Percentiles rank a stretch among this genome's conserved stretches.
Evolutionary conservation across 2,797 vertebrate genomes (phyloP).

Genomic region (Tolypeutes matacus): DNA sequence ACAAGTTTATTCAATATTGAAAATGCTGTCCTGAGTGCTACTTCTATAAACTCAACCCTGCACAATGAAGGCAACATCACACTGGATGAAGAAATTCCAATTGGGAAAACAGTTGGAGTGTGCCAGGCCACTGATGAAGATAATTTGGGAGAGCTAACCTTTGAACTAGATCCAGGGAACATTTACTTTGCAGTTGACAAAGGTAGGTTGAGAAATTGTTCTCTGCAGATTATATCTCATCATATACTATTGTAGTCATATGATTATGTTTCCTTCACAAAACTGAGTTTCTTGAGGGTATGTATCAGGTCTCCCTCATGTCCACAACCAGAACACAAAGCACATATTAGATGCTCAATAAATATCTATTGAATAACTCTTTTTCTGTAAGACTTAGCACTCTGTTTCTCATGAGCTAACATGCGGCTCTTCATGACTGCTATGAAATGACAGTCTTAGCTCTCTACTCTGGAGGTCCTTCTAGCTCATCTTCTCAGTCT

Average conservation of each 20-base stretch:
- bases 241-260: neutral
- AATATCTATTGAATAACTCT: neutral
- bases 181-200: slow-evolving; percentile 80
- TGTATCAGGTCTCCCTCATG: neutral
- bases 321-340: neutral
- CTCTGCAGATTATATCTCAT: neutral
- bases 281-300: neutral
- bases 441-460: neutral
- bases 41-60: slow-evolving; percentile 65
- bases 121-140: slow-evolving; percentile 78
- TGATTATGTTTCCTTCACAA: neutral
- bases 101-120: slow-evolving; percentile 65
- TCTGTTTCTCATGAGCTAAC: neutral
- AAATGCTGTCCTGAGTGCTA: slow-evolving; percentile 43
- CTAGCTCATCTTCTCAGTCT: neutral
- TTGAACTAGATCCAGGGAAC: slow-evolving; percentile 72
- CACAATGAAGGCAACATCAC: slow-evolving; percentile 48
- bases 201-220: slow-evolving; percentile 60
- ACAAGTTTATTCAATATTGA: slow-evolving; percentile 79
- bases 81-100: slow-evolving; percentile 84
- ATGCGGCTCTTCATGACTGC: neutral
- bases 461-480: neutral
- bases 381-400: neutral
- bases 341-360: neutral
- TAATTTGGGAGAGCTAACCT: slow-evolving; percentile 68